Evolutionary conservation across 2,888 invertebrate genomes (phyloP), one percentile per base, ranked within the genome.

Genomic region (Zelleria hepariella): DNA sequence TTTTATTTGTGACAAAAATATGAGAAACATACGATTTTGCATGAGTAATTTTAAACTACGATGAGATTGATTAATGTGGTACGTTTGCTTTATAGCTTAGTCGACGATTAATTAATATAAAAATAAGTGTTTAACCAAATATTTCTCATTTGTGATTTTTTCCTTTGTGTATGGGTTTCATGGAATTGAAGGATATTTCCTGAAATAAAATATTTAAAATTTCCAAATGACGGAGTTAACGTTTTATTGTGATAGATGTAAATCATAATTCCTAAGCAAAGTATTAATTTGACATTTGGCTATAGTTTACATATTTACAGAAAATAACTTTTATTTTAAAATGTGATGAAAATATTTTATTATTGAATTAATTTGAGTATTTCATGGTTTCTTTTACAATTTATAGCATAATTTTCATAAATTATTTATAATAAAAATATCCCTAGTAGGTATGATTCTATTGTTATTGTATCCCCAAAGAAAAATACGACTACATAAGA

Each of bases 261-360:
- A 53, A 48, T 49, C 18, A 51, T 57, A 55, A 60, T 59, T 62
- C 60, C 59, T 60, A 62, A 49, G 18, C 18, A 62, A 61, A 58
- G 60, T 60, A 61, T 61, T 52, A 49, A 58, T 58, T 51, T 23
- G 10, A 21, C 1, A 51, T 51, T 23, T 10, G 20, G 10, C 8
- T 21, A 8, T 51, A 51, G 5, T 51, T 21, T 21, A 7, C 18
- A 2, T 51, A 21, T 10, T 21, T 21, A 20, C 7, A 51, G 8
- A 10, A 21, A 21, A 10, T 20, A 51, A 20, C 0, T 21, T 23
- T 21, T 20, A 20, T 21, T 51, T 51, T 23, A 1, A 21, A 51
- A 7, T 21, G 6, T 20, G 21, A 21, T 51, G 21, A 51, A 51
- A 51, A 10, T 23, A 51, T n/a, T 51, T 21, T 23, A 21, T 51